Percentiles rank a stretch among this genome's conserved stretches.
These are phyloP conservation scores for Halcyon badia DNA, from an alignment of 2,797 vertebrate species.

Conservation along the genomic window DNA sequence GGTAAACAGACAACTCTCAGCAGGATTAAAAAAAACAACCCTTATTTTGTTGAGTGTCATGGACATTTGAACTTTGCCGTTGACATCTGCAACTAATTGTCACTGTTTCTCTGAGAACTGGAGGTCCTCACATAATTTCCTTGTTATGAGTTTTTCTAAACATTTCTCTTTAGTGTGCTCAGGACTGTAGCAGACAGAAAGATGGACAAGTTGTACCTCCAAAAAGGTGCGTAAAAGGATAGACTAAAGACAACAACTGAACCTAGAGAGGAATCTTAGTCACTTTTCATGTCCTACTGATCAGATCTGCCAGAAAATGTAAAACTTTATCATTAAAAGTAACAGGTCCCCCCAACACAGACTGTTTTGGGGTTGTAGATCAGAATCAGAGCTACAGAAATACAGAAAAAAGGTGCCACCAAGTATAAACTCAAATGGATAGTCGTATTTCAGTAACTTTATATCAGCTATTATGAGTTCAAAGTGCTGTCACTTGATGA, in stretches of 20 bases:
- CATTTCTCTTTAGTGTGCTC: not conserved
- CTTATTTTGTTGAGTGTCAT: not conserved
- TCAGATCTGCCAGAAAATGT: not conserved
- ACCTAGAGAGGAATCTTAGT: not conserved
- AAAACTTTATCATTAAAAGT: not conserved
- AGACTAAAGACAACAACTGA: not conserved
- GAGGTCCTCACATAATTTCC: not conserved
- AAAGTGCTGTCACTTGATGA: not conserved
- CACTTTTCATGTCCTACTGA: not conserved
- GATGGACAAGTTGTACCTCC: not conserved
- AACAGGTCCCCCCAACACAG: not conserved
- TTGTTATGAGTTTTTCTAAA: not conserved
- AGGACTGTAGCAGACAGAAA: not conserved
- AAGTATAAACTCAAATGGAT: not conserved
- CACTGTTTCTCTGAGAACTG: not conserved
- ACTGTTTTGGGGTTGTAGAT: not conserved
- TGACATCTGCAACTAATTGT: conserved; percentile 27
- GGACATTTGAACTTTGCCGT: not conserved
- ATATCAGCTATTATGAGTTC: not conserved
- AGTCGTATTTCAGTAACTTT: not conserved
- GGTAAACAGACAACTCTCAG: not conserved
- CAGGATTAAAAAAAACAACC: not conserved
- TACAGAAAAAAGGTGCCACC: not conserved
- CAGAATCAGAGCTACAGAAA: not conserved
- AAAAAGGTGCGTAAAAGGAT: not conserved